These are phyloP conservation scores for Morpho deidamia DNA, from an alignment of 2,888 invertebrate species.

Conservation along the genomic window DNA sequence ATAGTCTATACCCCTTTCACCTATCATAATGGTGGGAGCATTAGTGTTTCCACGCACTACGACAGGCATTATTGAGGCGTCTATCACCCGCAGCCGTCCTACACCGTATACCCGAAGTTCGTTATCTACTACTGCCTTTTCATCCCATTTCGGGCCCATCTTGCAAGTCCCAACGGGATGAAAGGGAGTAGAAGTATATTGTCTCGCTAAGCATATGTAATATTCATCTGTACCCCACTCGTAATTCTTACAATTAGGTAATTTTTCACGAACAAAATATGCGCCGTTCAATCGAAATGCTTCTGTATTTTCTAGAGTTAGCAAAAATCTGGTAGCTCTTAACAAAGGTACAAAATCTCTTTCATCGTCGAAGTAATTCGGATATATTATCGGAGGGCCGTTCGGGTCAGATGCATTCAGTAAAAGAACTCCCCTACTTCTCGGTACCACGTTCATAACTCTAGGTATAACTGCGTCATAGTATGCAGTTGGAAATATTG, in stretches of 20 bases:
- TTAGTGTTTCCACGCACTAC: constrained; percentile 89
- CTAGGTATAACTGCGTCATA: constrained; percentile 78
- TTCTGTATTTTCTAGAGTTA: constrained; percentile 75
- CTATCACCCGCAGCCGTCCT: constrained; percentile 81
- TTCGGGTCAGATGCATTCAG: constrained; percentile 82
- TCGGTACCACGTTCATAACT: constrained; percentile 77
- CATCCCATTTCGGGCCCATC: constrained; percentile 76
- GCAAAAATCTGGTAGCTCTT: constrained; percentile 76
- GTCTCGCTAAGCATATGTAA: constrained; percentile 78
- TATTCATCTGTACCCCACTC: constrained; percentile 82
- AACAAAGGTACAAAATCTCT: constrained; percentile 79
- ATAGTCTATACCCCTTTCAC: constrained; percentile 37
- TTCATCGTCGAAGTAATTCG: constrained; percentile 78
- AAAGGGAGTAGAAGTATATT: constrained; percentile 75
- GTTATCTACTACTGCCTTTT: constrained; percentile 82
- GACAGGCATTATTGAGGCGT: constrained; percentile 88
- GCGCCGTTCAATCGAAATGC: constrained; percentile 77
- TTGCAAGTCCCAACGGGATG: constrained; percentile 59
- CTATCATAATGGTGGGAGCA: constrained; percentile 72
- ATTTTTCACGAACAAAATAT: constrained; percentile 64
- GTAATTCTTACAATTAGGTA: constrained; percentile 74
- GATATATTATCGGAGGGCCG: constrained; percentile 82
- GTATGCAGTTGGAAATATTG: constrained; percentile 72
- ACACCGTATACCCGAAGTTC: constrained; percentile 81
- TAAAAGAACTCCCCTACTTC: constrained; percentile 78